These are phyloP conservation scores for Lordiphosa clarofinis DNA, from an alignment of 1,140 invertebrate species.

Conservation along the genomic window DNA sequence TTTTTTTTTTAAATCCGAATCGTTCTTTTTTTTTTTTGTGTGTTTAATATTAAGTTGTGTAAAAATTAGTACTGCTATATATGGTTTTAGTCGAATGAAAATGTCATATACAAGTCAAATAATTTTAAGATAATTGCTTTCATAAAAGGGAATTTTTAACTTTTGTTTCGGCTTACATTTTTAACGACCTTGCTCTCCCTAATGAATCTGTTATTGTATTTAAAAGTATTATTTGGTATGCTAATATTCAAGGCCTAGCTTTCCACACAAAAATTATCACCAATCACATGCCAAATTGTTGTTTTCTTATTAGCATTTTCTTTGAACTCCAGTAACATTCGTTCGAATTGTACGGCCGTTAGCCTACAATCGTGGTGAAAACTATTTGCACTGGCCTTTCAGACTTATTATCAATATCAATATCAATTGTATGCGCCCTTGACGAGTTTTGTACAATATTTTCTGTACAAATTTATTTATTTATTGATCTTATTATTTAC, in stretches of 20 bases:
- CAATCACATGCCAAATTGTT: conserved; percentile 45
- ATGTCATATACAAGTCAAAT: no score
- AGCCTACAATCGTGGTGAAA: conserved; percentile 24
- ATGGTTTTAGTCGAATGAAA: no score
- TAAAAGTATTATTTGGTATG: conserved; percentile 55
- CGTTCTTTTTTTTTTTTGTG: no score
- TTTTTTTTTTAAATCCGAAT: no score
- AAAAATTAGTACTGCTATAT: no score
- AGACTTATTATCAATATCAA: conserved; percentile 42
- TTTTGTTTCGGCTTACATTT: no score
- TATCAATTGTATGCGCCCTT: conserved; percentile 60
- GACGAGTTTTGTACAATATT: conserved; percentile 28
- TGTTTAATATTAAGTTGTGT: no score
- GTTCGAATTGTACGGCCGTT: conserved; percentile 14
- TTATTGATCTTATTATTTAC: conserved; percentile 52
- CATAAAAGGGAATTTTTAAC: no score
- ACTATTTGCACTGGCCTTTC: conserved; percentile 45
- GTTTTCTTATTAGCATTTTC: conserved; percentile 41
- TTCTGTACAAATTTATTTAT: conserved; percentile 33
- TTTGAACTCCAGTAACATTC: conserved; percentile 35
- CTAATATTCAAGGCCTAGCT: conserved; percentile 23
- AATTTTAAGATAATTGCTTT: no score
- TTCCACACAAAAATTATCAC: conserved; percentile 50
- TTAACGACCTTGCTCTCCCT: no score
- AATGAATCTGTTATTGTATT: conserved; percentile 4